Percentiles rank a stretch among this genome's conserved stretches.
Conservation (phyloP, 2,113 vertebrate genomes). For the Notarius quadriscutis region DNA sequence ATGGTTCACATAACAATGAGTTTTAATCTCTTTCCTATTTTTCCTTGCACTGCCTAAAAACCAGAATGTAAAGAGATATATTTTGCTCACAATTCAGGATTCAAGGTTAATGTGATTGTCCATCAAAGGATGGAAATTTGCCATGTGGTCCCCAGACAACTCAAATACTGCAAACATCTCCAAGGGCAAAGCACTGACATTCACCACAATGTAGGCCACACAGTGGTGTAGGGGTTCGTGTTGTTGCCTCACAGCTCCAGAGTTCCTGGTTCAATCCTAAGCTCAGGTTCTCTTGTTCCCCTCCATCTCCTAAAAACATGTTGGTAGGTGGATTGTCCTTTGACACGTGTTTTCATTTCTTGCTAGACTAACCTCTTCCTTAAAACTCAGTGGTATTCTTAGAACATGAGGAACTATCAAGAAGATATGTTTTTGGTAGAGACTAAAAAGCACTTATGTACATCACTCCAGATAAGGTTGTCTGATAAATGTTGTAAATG, state of each 20-base stretch:
- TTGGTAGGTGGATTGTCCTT: background rate
- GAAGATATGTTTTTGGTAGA: background rate
- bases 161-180: background rate
- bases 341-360: background rate
- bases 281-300: background rate
- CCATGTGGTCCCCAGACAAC: background rate
- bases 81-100: background rate
- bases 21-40: background rate
- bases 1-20: background rate
- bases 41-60: background rate
- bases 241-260: background rate
- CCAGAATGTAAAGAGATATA: background rate
- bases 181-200: background rate
- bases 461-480: background rate
- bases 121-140: background rate
- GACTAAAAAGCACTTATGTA: background rate
- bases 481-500: background rate
- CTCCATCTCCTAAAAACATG: background rate
- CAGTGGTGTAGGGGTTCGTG: background rate
- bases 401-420: background rate
- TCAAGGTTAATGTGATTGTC: background rate
- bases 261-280: background rate
- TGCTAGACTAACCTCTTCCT: background rate
- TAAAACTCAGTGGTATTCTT: background rate
- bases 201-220: background rate